A percentile compares a stretch with the other conserved stretches of the same genome.
These are phyloP conservation scores for Eretmocerus hayati DNA, from an alignment of 2,888 invertebrate species.

Conservation along the genomic window DNA sequence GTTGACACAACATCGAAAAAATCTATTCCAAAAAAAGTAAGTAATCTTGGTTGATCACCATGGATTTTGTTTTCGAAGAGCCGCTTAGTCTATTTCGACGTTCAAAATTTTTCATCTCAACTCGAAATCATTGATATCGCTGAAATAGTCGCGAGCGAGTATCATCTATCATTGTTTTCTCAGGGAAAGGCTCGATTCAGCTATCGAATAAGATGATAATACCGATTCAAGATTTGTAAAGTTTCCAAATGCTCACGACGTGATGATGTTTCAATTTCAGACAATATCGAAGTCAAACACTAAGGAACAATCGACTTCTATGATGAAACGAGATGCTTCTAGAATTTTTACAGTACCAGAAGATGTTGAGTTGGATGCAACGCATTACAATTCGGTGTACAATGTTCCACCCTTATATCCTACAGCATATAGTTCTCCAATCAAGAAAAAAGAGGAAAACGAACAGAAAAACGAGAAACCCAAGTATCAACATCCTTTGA, in stretches of 20 bases:
- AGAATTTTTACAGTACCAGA: constrained; percentile 77
- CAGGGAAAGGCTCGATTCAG: too few species aligned
- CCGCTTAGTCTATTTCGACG: too few species aligned
- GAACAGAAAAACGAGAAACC: constrained; percentile 30
- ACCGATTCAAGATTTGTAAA: too few species aligned
- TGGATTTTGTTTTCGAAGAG: too few species aligned
- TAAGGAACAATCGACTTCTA: constrained; percentile 51
- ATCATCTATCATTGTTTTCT: too few species aligned
- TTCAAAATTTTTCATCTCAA: background rate
- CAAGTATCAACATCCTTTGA: constrained; percentile 53
- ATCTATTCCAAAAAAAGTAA: constrained; percentile 15
- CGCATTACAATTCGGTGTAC: constrained; percentile 22
- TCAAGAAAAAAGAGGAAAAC: constrained; percentile 29
- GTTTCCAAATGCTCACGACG: too few species aligned
- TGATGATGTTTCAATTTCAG: too few species aligned
- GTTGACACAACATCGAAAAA: constrained; percentile 25
- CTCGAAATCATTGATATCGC: too few species aligned
- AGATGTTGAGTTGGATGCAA: constrained; percentile 52
- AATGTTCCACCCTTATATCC: constrained; percentile 27
- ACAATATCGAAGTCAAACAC: constrained; percentile 47
- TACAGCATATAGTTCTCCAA: constrained; percentile 29
- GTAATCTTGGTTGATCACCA: background rate
- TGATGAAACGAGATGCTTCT: constrained; percentile 73
- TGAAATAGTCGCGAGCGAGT: too few species aligned
- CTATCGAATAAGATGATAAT: too few species aligned